phyloP scores from a whole-genome alignment of 2,113 vertebrate genomes.

The Sus scrofa region T2T-Sscrofa CM000824.6:74796501-74797000 shows the following conservation, averaged over 20 bases:
- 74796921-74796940: neutral
- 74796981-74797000: neutral
- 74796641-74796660: no score
- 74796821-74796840: neutral
- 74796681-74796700: no score
- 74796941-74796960: neutral
- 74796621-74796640: no score
- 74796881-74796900: neutral
- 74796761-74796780: no score
- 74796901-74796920: neutral
- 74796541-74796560: neutral
- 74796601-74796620: no score
- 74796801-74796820: no score
- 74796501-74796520: neutral
- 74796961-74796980: neutral
- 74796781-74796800: no score
- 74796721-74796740: no score
- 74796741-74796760: no score
- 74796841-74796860: neutral
- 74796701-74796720: no score
- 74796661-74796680: no score
- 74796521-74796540: neutral
- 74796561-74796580: neutral
- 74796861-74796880: neutral
- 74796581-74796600: no score